Percentiles rank a stretch among this genome's conserved stretches.
These are phyloP conservation scores for Streblospio benedicti DNA, from an alignment of 1,140 invertebrate species.

Conservation along the genomic window DNA sequence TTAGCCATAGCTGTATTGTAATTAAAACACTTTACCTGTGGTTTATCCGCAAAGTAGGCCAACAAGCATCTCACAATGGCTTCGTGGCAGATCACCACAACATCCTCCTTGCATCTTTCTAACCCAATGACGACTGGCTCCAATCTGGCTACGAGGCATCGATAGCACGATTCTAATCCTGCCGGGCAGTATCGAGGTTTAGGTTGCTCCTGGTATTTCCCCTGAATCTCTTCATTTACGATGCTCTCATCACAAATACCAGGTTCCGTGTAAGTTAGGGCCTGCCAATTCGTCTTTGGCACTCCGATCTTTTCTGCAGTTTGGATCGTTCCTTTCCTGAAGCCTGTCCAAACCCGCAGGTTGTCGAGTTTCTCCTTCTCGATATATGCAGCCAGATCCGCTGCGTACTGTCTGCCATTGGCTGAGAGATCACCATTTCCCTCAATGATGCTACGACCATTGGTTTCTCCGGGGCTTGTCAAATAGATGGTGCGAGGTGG, in stretches of 20 bases:
- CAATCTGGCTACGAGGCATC: constrained; percentile 77
- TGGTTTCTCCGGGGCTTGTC: constrained; percentile 90
- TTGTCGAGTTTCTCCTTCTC: constrained; percentile 56
- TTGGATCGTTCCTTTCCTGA: constrained; percentile 86
- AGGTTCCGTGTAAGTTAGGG: constrained; percentile 95
- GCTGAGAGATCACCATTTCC: constrained; percentile 79
- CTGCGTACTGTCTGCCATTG: constrained; percentile 54
- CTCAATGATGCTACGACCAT: constrained; percentile 79
- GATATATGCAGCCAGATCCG: constrained; percentile 3
- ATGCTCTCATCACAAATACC: constrained; percentile 99
- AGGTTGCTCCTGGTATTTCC: constrained; percentile 92
- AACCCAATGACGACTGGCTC: constrained; percentile 99
- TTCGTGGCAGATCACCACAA: constrained; percentile 95
- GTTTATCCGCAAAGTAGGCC: constrained; percentile 69
- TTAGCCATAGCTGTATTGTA: no score
- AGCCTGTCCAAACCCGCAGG: constrained; percentile 86
- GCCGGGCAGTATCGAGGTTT: constrained; percentile 97
- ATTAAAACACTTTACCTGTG: constrained; percentile 2
- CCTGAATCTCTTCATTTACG: constrained; percentile 77
- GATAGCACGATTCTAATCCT: constrained; percentile 66
- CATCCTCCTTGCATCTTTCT: constrained; percentile 94
- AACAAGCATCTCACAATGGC: constrained; percentile 91
- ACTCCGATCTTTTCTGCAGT: constrained; percentile 75
- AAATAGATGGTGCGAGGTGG: constrained; percentile 91
- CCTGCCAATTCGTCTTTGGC: constrained; percentile 86